phyloP scores from a whole-genome alignment of 2,113 vertebrate genomes.

The Grus americana region DNA sequence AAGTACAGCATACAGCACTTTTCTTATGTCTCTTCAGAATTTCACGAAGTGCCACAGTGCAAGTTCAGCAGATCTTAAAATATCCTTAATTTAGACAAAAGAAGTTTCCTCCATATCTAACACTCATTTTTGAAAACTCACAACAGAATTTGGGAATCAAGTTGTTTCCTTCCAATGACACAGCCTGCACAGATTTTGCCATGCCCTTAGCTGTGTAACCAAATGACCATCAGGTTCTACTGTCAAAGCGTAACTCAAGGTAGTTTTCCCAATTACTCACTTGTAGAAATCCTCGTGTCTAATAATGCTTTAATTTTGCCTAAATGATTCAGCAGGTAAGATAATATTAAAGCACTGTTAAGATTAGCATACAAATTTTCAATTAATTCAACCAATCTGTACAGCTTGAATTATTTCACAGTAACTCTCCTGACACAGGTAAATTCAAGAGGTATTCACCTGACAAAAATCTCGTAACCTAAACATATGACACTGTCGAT shows the following conservation, averaged over 20 bases:
- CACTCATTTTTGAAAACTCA: background rate
- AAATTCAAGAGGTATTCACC: background rate
- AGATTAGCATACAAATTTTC: background rate
- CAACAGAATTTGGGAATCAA: background rate
- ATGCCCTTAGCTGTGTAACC: background rate
- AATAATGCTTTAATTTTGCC: background rate
- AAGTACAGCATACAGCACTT: background rate
- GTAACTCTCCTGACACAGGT: background rate
- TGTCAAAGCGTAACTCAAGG: background rate
- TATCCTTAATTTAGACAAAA: background rate
- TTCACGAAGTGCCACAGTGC: background rate
- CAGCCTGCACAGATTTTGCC: background rate
- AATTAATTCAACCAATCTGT: background rate
- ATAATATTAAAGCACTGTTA: background rate
- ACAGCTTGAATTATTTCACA: background rate
- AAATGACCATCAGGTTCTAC: background rate
- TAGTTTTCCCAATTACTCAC: background rate
- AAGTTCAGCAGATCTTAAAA: background rate
- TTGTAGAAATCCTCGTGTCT: background rate
- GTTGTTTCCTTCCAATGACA: background rate
- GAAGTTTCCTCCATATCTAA: background rate
- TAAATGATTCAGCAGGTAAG: background rate
- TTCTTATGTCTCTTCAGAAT: background rate
- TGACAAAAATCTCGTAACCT: background rate
- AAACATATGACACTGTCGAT: background rate